phyloP scores from a whole-genome alignment of 2,888 invertebrate species.

The Dryadula phaetusa region DNA sequence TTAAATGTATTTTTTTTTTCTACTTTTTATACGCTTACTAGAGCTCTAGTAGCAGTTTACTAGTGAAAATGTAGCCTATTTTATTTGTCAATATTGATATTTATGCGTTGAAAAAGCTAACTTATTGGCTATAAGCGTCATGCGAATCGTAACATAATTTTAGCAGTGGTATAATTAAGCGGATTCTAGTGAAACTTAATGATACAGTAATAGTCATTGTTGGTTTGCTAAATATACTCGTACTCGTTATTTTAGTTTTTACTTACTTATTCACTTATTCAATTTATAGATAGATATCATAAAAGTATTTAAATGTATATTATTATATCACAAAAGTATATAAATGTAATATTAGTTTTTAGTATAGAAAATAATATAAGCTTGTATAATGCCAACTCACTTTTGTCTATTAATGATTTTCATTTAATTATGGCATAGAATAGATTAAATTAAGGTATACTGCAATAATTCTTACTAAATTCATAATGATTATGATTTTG shows the following conservation, averaged over 20 bases:
- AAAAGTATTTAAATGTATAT: background rate
- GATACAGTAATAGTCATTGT: constrained; percentile 35
- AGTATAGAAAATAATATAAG: background rate
- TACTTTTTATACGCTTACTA: constrained; percentile 42
- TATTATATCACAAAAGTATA: no score
- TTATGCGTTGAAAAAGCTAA: constrained; percentile 41
- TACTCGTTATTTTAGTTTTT: constrained; percentile 18
- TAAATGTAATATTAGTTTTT: background rate
- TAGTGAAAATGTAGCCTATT: constrained; percentile 37
- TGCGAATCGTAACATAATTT: constrained; percentile 30
- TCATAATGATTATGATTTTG: no score
- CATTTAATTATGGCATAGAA: no score
- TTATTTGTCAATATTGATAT: constrained; percentile 36
- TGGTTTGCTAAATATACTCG: constrained; percentile 26
- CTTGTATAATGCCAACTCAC: no score
- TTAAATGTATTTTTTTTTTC: constrained; percentile 64
- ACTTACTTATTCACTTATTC: constrained; percentile 8
- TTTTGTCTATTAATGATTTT: no score
- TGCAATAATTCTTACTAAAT: no score
- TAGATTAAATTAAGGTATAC: no score
- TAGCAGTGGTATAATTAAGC: constrained; percentile 33
- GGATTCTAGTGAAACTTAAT: constrained; percentile 29
- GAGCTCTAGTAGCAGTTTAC: constrained; percentile 45
- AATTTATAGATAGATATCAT: background rate
- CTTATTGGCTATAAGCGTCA: constrained; percentile 41